Conservation (phyloP, 2,888 invertebrate species). For the Nomada ruficornis region DNA sequence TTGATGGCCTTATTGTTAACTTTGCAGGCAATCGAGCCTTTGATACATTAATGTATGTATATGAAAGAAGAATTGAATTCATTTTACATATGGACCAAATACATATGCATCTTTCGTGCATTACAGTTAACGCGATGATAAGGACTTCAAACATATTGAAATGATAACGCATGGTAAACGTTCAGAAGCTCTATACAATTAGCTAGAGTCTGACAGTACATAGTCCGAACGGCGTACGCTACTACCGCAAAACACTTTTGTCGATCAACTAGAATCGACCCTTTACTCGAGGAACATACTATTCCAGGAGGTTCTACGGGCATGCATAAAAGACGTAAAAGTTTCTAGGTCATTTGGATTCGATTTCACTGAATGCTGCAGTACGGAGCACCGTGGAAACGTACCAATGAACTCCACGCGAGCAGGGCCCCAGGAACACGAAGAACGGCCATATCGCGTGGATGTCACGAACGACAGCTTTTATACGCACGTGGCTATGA, state of each 20-base stretch:
- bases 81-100: neutral
- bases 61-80: neutral
- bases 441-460: conserved; percentile 29
- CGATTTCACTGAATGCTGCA: conserved; percentile 72
- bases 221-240: conserved; percentile 60
- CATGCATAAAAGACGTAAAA: conserved; percentile 48
- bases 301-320: conserved; percentile 50
- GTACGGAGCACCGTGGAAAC: conserved; percentile 79
- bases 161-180: neutral
- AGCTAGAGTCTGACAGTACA: conserved; percentile 24
- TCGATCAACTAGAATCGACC: conserved; percentile 82
- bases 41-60: neutral
- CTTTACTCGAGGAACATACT: conserved; percentile 73
- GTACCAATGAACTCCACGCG: conserved; percentile 80
- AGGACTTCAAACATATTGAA: neutral
- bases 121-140: neutral
- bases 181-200: neutral
- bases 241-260: conserved; percentile 81
- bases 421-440: conserved; percentile 75
- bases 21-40: too few species aligned
- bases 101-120: neutral
- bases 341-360: conserved; percentile 73
- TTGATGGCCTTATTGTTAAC: neutral
- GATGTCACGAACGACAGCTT: conserved; percentile 14
- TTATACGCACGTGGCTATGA: neutral